Evolutionary conservation across 2,888 invertebrate species (phyloP), one percentile per base, ranked within the genome.

Genomic region (Petrolisthes cinctipes): DNA sequence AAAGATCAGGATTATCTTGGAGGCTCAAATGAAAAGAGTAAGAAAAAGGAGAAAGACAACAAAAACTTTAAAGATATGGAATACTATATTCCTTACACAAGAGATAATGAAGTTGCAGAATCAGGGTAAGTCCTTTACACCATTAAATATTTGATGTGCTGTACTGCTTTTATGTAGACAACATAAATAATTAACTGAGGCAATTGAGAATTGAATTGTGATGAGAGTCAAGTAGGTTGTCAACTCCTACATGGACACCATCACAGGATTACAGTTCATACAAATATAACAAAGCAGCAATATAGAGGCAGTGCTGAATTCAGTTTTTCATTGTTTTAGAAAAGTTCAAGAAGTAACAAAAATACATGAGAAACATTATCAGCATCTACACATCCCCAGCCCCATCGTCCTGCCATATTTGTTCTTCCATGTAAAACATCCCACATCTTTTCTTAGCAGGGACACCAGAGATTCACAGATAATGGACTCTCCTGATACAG

Each of bases 1-100:
- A 54, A 17, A 23, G 57, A 80, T 11, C 9, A 57, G 14, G 54
- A 17, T 20, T 53, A 54, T 56, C 17, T 37, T 37, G 5, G 54
- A 81, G 68, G n/a, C 56, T 6, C 7, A 57, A 73, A 86, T 81
- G 56, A 86, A 81, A n/a, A 81, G 73, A 51, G n/a, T 14, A 51
- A 53, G 51, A 85, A 37, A 54, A 85, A 85, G 51, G 54, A 56
- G 6, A 86, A 86, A 54, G 75, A 86, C 7, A 83, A 68, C 14
- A 76, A 86, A 56, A 80, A 75, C 80, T 87, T 84, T 23, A 84
- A 57, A n/a, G 87, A 87, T 23, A 81, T 75, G n/a, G 78, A 87
- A 17, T 84, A 81, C 61, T 87, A 87, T n/a, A 83, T 87, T 75
- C 84, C 83, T n/a, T 87, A 87, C 53, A 80, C 87, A 23, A 83